These are phyloP conservation scores for Syrphus vitripennis DNA, from an alignment of 2,888 invertebrate genomes.

Conservation along the genomic window DNA sequence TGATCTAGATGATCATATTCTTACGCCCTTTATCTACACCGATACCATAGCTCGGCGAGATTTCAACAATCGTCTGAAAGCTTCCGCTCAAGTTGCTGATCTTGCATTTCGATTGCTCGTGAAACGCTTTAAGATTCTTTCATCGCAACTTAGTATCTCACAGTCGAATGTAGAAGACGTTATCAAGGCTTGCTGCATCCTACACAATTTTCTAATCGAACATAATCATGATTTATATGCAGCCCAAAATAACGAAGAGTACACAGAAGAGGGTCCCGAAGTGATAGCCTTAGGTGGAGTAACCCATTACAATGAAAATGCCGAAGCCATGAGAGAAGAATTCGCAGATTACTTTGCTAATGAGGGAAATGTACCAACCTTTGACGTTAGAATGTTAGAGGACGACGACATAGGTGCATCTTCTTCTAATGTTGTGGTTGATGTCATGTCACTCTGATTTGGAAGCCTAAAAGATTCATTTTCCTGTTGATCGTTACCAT, in stretches of 20 bases:
- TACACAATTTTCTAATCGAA: conserved; percentile 67
- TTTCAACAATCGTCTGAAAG: conserved; percentile 43
- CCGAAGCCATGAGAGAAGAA: conserved; percentile 51
- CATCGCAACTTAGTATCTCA: conserved; percentile 18
- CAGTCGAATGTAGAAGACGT: conserved; percentile 51
- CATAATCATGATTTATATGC: conserved; percentile 50
- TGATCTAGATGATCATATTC: conserved; percentile 58
- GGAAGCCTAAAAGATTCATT: neutral
- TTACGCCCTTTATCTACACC: conserved; percentile 59
- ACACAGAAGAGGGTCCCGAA: neutral
- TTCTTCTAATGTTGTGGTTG: conserved; percentile 44
- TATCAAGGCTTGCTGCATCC: conserved; percentile 50
- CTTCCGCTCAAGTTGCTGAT: conserved; percentile 43
- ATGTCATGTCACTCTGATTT: conserved; percentile 42
- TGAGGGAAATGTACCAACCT: conserved; percentile 56
- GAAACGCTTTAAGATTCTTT: conserved; percentile 48
- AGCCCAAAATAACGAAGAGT: neutral
- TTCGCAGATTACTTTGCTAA: conserved; percentile 58
- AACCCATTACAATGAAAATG: conserved; percentile 27
- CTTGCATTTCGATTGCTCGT: conserved; percentile 50
- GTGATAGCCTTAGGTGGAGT: neutral
- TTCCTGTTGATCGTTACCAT: neutral
- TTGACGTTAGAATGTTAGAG: conserved; percentile 52
- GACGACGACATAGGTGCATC: conserved; percentile 40
- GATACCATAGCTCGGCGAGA: conserved; percentile 31